Evolutionary conservation across 37 sponge, comb jelly and placozoan genomes (phyloP), one percentile per base, ranked within the genome.

Genomic region (Diacarnus erythraeanus): DNA sequence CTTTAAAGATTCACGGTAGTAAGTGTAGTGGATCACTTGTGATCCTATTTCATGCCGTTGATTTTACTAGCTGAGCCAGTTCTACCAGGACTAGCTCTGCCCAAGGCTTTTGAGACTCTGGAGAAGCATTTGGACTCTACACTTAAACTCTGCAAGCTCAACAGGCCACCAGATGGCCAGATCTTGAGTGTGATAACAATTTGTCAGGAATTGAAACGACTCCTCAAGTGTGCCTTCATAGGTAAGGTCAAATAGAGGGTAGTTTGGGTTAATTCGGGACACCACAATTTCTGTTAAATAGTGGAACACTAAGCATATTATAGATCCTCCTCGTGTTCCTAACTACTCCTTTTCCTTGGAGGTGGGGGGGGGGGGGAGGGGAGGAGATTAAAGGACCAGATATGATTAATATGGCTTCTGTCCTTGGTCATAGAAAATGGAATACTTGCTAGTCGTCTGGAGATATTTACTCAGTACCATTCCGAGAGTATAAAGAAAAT

Each of bases 211-310:
- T 43, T 86, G 59, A 79, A 91, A 61, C 67, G 79, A 9, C 78
- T 91, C 15, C 78, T 91, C 35, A 86, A 86, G 44, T 74, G 82
- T 63, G 79, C 92, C 43, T 86, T 91, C 66, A 70, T 91, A 0
- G 92, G 92, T 91, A 64, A 42, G 78, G 56, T 38, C 38, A 29
- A 23, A 17, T 0, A 31, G 51, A 17, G 42, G 8, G 71, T 69
- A 33, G 65, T 64, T 27, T 23, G 8, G 15, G 8, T 25, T 20
- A 54, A 17, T 54, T 10, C 56, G 17, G 17, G 56, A 20, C 17
- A 54, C 56, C 10, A 54, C 56, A 54, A 54, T 20, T 54, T 17
- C 56, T 54, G 56, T 54, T 17, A 54, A 20, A 54, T 54, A 10
- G 10, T 54, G 17, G 56, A 20, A 20, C 17, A 17, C 27, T 20